Conservation (phyloP, 2,888 invertebrate species). For the Drosophila mayaguana region DNA sequence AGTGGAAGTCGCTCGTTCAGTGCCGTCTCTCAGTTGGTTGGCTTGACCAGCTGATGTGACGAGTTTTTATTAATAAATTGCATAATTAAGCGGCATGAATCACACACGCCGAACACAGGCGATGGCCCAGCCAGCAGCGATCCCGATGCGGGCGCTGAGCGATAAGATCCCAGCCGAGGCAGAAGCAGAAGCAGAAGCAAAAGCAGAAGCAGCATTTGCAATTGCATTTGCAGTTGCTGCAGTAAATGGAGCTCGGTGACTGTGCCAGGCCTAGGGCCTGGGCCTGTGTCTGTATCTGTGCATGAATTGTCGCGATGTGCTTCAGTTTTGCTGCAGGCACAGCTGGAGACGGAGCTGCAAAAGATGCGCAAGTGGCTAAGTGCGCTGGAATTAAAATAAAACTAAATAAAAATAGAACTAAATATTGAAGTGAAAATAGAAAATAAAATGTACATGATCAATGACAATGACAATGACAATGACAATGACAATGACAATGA, state of each 20-base stretch:
- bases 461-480: neutral
- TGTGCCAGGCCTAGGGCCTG: neutral
- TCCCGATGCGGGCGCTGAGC: slow-evolving; percentile 39
- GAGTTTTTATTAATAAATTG: slow-evolving; percentile 73
- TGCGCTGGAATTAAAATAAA: slow-evolving; percentile 24
- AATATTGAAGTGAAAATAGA: neutral
- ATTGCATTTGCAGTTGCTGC: slow-evolving; percentile 20
- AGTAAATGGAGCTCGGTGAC: slow-evolving; percentile 27
- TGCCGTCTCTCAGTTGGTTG: slow-evolving; percentile 17
- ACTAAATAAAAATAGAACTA: slow-evolving; percentile 4
- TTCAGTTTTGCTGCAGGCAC: slow-evolving; percentile 56
- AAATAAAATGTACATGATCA: neutral
- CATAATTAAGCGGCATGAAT: slow-evolving; percentile 70
- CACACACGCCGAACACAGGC: slow-evolving; percentile 36
- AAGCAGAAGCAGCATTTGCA: slow-evolving; percentile 15
- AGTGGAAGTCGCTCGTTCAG: slow-evolving; percentile 8
- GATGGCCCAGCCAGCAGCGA: slow-evolving; percentile 4
- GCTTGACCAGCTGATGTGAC: slow-evolving; percentile 13
- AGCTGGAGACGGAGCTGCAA: slow-evolving; percentile 57
- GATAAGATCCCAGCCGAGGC: slow-evolving; percentile 51
- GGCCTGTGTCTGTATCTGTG: neutral
- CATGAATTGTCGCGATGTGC: slow-evolving; percentile 40
- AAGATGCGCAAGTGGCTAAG: slow-evolving; percentile 64
- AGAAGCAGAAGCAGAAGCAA: neutral
- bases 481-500: neutral